A percentile compares a stretch with the other conserved stretches of the same genome.
Evolutionary conservation across 2,113 vertebrate genomes (phyloP).

Genomic region (Nicator chloris): DNA sequence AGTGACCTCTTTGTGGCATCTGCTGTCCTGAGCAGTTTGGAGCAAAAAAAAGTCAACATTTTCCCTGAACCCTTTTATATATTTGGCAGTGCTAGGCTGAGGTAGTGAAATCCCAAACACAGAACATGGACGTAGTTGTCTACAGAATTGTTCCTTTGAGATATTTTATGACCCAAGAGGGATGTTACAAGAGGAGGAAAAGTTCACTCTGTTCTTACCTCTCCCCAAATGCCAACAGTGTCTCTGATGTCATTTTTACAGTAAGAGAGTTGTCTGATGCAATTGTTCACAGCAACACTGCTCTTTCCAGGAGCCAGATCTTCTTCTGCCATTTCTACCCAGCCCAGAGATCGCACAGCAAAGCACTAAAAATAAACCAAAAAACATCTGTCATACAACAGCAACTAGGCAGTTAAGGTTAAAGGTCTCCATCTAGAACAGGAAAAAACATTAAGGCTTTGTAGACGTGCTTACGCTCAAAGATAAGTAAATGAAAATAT

Average conservation of each 20-base stretch:
- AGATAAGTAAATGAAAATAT: background rate
- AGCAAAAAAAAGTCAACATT: background rate
- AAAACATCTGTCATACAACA: background rate
- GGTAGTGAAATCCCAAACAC: background rate
- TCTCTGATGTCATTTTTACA: slow-evolving; percentile 97
- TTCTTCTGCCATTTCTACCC: slow-evolving; percentile 95
- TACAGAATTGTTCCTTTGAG: background rate
- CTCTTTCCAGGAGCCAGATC: slow-evolving; percentile 90
- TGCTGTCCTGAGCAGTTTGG: background rate
- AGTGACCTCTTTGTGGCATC: background rate
- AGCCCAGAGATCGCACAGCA: slow-evolving; percentile 92
- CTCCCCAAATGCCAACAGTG: slow-evolving; percentile 94
- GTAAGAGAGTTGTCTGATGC: slow-evolving; percentile 95
- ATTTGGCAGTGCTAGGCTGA: background rate
- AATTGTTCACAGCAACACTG: slow-evolving; percentile 92
- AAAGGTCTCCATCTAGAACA: background rate
- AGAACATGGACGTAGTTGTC: fast-evolving
- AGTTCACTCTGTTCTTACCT: slow-evolving; percentile 73
- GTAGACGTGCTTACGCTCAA: background rate
- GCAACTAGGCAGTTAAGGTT: background rate
- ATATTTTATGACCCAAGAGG: background rate
- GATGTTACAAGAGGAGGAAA: background rate
- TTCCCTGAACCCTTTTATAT: background rate
- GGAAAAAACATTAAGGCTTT: background rate
- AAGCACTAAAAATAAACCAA: slow-evolving; percentile 78